These are phyloP conservation scores for Allophyes oxyacanthae DNA, from an alignment of 2,888 invertebrate species.

Conservation along the genomic window DNA sequence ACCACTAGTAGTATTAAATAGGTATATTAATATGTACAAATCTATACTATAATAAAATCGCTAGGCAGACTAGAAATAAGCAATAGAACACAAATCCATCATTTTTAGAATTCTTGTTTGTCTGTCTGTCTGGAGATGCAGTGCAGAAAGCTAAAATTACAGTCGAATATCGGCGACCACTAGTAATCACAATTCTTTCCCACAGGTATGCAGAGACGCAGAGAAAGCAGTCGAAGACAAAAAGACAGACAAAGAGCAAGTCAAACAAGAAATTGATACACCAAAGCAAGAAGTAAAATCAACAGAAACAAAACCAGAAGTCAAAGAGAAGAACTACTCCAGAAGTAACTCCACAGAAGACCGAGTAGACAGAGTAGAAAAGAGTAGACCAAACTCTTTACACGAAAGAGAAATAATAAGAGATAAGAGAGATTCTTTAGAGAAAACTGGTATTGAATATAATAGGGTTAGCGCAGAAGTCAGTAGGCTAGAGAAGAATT, in stretches of 20 bases:
- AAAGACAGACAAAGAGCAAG: conserved; percentile 58
- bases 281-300: conserved; percentile 61
- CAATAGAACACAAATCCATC: too few relatives aligned
- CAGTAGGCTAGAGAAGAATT: conserved; percentile 69
- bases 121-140: too few relatives aligned
- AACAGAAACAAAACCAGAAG: conserved; percentile 51
- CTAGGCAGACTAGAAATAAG: too few relatives aligned
- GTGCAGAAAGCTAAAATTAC: too few relatives aligned
- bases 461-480: conserved; percentile 65
- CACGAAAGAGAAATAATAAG: conserved; percentile 45
- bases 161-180: too few relatives aligned
- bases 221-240: conserved; percentile 83
- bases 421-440: conserved; percentile 52
- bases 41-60: too few relatives aligned
- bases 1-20: too few relatives aligned
- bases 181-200: too few relatives aligned
- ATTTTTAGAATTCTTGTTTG: too few relatives aligned
- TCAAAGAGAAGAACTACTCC: conserved; percentile 52
- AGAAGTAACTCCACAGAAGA: conserved; percentile 57
- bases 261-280: conserved; percentile 53
- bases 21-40: too few relatives aligned
- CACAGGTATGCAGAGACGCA: conserved; percentile 83
- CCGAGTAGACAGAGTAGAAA: conserved; percentile 28
- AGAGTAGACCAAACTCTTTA: conserved; percentile 55
- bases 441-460: conserved; percentile 52